Evolutionary conservation across 2,113 vertebrate species (phyloP), one percentile per base, ranked within the genome.

Genomic region (Muntiacus muntjak): DNA sequence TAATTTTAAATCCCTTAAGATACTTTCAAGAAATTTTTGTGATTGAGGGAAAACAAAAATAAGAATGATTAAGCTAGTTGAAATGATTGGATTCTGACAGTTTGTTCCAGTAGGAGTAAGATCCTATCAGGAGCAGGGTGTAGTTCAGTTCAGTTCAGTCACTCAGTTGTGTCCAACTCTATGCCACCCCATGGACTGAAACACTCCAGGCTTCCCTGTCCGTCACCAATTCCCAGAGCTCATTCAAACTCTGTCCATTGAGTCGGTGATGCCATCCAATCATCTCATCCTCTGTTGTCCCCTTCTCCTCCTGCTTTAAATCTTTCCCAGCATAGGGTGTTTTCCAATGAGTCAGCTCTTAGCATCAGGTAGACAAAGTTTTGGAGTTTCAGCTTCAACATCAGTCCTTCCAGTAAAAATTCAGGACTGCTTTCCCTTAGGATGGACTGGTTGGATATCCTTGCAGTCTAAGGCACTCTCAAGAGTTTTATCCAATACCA

Each of bases 1-100:
- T 52, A 90, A 91, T 92, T 96, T 96, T 45, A 96, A 97, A 87
- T 62, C 23, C 58, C 12, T 82, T 57, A 26, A 91, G 47, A 50
- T 40, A 87, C 74, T 87, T 79, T 89, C 17, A 93, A 83, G 45
- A 89, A 45, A 52, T 71, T 91, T 97, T 74, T 43, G 21, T 67
- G 81, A 88, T 92, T 52, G 43, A 60, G 17, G 17, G 52, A 92
- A 91, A 95, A 83, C 58, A 55, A 95, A 94, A 89, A 47, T 58
- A 64, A 91, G 8, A 93, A 43, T 91, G 86, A 55, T 95, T 50
- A 92, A 86, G 10, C 84, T 88, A 76, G 28, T 84, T 55, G 30
- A 94, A 91, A 47, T 86, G 33, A 95, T 58, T 91, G 33, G 14
- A 94, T 43, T 84, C 74, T 74, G 54, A 91, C 33, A 95, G 28